phyloP scores from a whole-genome alignment of 2,113 vertebrate genomes.

The Emydocephalus ijimae region DNA sequence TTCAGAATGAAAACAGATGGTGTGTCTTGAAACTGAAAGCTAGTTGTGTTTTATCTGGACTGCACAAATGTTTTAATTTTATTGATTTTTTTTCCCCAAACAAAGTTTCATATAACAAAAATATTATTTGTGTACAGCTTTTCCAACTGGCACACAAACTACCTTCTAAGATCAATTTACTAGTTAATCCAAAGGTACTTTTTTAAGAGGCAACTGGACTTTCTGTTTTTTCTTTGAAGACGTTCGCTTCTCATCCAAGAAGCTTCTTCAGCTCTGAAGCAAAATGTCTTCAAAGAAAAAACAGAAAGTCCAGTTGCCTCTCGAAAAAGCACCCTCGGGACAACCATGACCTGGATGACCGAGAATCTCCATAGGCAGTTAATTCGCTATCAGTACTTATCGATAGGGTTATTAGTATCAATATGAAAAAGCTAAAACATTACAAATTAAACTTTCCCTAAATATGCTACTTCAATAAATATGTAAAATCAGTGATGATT shows the following conservation, averaged over 20 bases:
- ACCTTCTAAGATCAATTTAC: not conserved
- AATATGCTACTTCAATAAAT: not conserved
- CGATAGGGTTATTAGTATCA: not conserved
- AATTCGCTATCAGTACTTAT: not conserved
- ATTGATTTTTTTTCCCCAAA: not conserved
- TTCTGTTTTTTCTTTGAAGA: too few relatives aligned
- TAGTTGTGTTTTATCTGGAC: not conserved
- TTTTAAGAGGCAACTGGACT: too few relatives aligned
- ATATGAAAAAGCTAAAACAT: not conserved
- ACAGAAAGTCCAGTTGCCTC: too few relatives aligned
- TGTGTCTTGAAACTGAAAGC: not conserved
- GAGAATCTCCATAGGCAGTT: too few relatives aligned
- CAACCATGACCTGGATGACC: too few relatives aligned
- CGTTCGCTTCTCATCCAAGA: too few relatives aligned
- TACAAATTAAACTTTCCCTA: not conserved
- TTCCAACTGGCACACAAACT: not conserved
- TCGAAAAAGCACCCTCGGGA: too few relatives aligned
- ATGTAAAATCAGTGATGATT: not conserved
- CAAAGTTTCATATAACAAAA: not conserved
- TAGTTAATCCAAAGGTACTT: not conserved
- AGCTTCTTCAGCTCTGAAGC: too few relatives aligned
- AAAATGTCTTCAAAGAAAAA: too few relatives aligned
- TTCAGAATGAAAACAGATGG: slow-evolving; percentile 9
- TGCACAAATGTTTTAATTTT: not conserved
- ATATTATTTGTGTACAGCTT: not conserved